Evolutionary conservation across 2,888 invertebrate genomes (phyloP), one percentile per base, ranked within the genome.

Genomic region (Esperia sulphurella): DNA sequence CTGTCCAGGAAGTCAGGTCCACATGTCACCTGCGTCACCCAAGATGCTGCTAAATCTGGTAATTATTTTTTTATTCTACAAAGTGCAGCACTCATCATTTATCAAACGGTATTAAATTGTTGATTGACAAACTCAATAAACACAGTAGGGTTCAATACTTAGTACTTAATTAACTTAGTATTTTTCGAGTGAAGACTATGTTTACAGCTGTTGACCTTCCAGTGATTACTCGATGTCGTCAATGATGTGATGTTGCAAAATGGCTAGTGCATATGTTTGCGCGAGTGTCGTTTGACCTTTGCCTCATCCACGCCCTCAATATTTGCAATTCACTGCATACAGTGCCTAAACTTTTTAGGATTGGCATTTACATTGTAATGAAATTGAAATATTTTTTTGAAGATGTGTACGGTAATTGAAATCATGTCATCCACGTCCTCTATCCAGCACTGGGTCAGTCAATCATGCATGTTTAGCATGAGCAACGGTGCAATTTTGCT

Each of bases 1-100:
- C 74, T 72, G 82, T 78, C 75, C 87, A 86, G 88, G 86, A 87
- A 86, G 78, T 86, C 75, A 72, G 82, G 75, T 69, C 65, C 65
- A 76, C 72, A 78, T 74, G 69, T 73, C 68, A 74, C 57, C 69
- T 52, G 58, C 63, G 58, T 60, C 63, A 59, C 60, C 51, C 73
- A 79, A 74, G 61, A 86, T 87, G 86, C 72, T 78, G 66, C 65
- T 76, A 45, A 59, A 63, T 61, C 58, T 77, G 83, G 83, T 83
- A 79, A 79, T 65, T 70, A 41, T 21, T 7, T 37, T n/a, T 14
- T 14, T 28, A 13, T 44, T 13, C 2, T 14, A 12, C n/a, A 7
- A 3, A n/a, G 13, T 37, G 37, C 39, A 2, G 1, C 14, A 14
- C 8, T 43, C 10, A 30, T 21, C 40, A 41, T 21, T 2, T 8